Conservation (phyloP, 37 sponge, comb jelly and placozoan species). For the Lycopodina hypogea region DNA sequence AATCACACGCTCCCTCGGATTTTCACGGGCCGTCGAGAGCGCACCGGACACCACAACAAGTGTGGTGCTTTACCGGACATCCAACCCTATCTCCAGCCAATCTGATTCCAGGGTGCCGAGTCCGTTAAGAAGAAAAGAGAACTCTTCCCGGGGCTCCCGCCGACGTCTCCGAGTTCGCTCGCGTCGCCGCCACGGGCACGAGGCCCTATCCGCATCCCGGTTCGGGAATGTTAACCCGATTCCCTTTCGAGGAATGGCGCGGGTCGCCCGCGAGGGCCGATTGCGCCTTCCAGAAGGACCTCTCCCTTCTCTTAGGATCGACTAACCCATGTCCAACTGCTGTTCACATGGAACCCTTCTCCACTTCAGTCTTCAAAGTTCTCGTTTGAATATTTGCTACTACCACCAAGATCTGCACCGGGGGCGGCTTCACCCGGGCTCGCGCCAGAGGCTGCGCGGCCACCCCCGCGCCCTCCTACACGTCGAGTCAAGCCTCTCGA, state of each 20-base stretch:
- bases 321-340: conserved; percentile 83
- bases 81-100: conserved; percentile 70
- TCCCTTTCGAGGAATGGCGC: conserved; percentile 60
- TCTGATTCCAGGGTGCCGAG: conserved; percentile 58
- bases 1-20: conserved; percentile 56
- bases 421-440: conserved; percentile 71
- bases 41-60: conserved; percentile 62
- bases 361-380: conserved; percentile 82
- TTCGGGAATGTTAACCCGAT: conserved; percentile 86
- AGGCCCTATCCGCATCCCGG: conserved; percentile 49
- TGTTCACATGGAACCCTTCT: conserved; percentile 84
- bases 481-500: conserved; percentile 24
- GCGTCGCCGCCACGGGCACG: conserved; percentile 40
- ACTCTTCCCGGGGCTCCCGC: conserved; percentile 72
- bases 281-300: conserved; percentile 26
- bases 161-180: conserved; percentile 56
- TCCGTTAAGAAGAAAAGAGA: conserved; percentile 65
- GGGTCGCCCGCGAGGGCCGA: neutral
- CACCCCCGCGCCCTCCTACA: conserved; percentile 75
- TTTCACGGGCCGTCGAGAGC: conserved; percentile 65
- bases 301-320: conserved; percentile 72
- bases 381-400: conserved; percentile 87
- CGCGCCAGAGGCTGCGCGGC: conserved; percentile 64
- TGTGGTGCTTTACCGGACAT: conserved; percentile 63
- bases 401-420: conserved; percentile 91